Base-by-base conservation (phyloP, 2,888 invertebrate species). In the Lapara coniferarum region DNA sequence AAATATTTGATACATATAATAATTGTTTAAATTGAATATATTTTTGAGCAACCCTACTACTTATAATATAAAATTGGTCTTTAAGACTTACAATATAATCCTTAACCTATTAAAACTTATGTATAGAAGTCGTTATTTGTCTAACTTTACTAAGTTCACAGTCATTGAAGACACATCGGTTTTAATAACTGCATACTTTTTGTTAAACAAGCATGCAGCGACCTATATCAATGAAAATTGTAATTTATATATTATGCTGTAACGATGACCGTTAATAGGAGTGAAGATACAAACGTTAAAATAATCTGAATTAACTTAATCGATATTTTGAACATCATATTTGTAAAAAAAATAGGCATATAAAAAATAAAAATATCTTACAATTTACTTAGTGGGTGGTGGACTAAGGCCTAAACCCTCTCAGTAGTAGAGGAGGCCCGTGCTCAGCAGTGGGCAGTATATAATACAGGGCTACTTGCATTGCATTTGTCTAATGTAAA, bases 1-100 rank as follows among this genome's bases (percentile, higher is more conserved):
- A 8, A 53, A 55, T 1, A 55, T 25, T 25, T 25, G 25, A 25
- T 25, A 25, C 2, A 16, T 19, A 55, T 14, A n/a, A 53, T 16
- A 10, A 51, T 51, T 51, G 13, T 14, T 52, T 52, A n/a, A 14
- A 14, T 16, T 13, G 16, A 68, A 67, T 53, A 51, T 67, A 19
- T 63, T 63, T 13, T 63, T 63, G 63, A 63, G 63, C 63, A 56
- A 55, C 37, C 16, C 19, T 67, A 55, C 1, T 53, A 49, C 46
- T 19, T 66, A 56, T 14, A 49, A 12, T 46, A 63, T 63, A 63
- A 46, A 49, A 67, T 44, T 44, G 53, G 55, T 58, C 67, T 57
- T 57, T 46, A 57, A 67, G 14, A 67, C 63, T 49, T 63, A 55
- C 14, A 57, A 37, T 25, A 59, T 46, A 59, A 46, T 37, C 52